phyloP scores from a whole-genome alignment of 1,140 invertebrate species.

The Heliconius hermathena region DNA sequence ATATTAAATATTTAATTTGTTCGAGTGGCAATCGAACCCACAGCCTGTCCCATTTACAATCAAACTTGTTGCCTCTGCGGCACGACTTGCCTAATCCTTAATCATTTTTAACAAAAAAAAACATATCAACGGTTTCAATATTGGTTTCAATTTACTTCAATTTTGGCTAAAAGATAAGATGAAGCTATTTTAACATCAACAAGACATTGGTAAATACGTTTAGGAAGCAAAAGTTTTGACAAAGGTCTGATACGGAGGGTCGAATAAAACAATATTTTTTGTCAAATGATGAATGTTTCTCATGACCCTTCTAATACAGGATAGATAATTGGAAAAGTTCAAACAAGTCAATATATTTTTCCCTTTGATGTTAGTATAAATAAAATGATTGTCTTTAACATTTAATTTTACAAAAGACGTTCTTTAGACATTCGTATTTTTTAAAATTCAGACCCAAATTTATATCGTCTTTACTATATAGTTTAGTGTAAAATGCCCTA shows the following conservation, averaged over 20 bases:
- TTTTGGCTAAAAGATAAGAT: neutral
- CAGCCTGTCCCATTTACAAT: too few relatives aligned
- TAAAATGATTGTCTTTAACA: too few relatives aligned
- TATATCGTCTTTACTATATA: too few relatives aligned
- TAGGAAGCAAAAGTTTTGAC: neutral
- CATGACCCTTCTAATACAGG: neutral
- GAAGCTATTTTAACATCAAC: neutral
- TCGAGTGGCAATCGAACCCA: too few relatives aligned
- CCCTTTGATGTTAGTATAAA: too few relatives aligned
- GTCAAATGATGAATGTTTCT: neutral
- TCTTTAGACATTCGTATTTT: neutral
- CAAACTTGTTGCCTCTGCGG: too few relatives aligned
- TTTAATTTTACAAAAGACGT: neutral
- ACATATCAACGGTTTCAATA: neutral
- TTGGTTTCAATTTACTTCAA: too few relatives aligned
- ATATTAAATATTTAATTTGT: too few relatives aligned
- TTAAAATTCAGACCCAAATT: too few relatives aligned
- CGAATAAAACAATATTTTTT: conserved; percentile 3
- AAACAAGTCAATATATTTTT: too few relatives aligned
- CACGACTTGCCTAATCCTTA: too few relatives aligned
- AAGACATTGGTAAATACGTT: neutral
- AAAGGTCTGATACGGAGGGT: neutral
- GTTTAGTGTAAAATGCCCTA: too few relatives aligned
- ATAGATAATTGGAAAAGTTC: neutral
- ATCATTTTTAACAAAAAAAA: neutral